Percentiles rank a stretch among this genome's conserved stretches.
Conservation (phyloP, 1,140 invertebrate species). For the Mycetomoellerius zeteki region DNA sequence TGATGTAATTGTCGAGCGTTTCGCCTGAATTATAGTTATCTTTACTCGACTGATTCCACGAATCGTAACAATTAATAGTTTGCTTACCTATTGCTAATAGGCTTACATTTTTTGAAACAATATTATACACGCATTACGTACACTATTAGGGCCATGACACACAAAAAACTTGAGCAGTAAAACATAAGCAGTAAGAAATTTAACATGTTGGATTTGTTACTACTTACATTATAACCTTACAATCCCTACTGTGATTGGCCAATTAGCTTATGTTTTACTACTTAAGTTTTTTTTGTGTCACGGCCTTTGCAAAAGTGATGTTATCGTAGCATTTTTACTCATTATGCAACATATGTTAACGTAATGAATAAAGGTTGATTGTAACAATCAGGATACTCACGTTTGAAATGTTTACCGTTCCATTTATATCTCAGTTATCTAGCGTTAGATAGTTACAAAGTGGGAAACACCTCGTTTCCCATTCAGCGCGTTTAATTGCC, state of each 20-base stretch:
- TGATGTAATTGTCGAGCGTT: conserved; percentile 32
- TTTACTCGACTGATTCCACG: background rate
- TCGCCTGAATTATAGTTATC: conserved; percentile 43
- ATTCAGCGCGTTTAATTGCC: conserved; percentile 65
- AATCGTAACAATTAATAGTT: background rate
- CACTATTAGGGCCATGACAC: background rate
- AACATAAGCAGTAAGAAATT: no score
- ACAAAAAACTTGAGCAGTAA: no score
- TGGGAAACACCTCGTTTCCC: conserved; percentile 26
- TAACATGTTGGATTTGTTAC: no score
- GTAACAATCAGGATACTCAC: background rate
- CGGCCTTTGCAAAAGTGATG: background rate
- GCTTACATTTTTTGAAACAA: background rate
- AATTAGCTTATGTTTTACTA: no score
- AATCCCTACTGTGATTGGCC: no score
- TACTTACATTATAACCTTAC: no score
- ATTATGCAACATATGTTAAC: background rate
- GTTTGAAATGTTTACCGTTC: conserved; percentile 1
- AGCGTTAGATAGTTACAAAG: conserved; percentile 23
- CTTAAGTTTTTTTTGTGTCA: no score
- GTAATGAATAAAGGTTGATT: conserved; percentile 6
- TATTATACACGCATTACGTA: background rate
- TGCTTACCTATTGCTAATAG: background rate
- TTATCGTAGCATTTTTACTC: background rate
- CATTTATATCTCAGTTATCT: conserved; percentile 45